These are phyloP conservation scores for Gibbula magus DNA, from an alignment of 2,888 invertebrate genomes.

Conservation along the genomic window DNA sequence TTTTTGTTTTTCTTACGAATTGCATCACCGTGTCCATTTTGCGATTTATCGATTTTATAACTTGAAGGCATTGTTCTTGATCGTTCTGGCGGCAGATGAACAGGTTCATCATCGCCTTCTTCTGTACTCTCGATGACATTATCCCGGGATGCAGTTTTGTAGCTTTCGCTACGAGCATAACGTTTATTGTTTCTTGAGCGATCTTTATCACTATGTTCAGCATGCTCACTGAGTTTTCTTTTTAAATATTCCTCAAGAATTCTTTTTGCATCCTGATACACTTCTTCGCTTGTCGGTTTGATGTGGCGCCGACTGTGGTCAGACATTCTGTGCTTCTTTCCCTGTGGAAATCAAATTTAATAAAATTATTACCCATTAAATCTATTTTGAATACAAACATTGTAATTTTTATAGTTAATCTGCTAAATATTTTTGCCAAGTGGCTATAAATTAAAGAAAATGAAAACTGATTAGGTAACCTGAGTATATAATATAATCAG, in stretches of 20 bases:
- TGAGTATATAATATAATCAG: too few relatives aligned
- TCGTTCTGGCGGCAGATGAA: not conserved
- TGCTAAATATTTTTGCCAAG: too few relatives aligned
- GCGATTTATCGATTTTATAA: constrained; percentile 12
- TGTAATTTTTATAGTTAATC: too few relatives aligned
- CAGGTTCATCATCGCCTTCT: too few relatives aligned
- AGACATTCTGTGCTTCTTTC: not conserved
- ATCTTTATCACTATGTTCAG: not conserved
- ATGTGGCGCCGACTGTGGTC: not conserved
- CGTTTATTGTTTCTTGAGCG: not conserved
- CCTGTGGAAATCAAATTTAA: not conserved
- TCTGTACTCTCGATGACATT: not conserved
- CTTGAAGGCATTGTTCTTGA: constrained; percentile 26
- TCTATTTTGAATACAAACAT: too few relatives aligned
- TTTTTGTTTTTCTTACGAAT: not conserved
- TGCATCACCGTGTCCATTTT: not conserved
- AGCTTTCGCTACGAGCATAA: constrained; percentile 25
- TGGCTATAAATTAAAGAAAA: too few relatives aligned
- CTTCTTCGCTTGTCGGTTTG: constrained; percentile 45
- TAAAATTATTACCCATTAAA: too few relatives aligned
- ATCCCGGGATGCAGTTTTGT: constrained; percentile 20
- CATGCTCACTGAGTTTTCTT: constrained; percentile 36
- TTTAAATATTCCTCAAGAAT: constrained; percentile 63
- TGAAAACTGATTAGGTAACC: too few relatives aligned
- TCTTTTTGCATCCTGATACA: constrained; percentile 54